phyloP scores from a whole-genome alignment of 2,113 vertebrate genomes.

The Peucedramus taeniatus region DNA sequence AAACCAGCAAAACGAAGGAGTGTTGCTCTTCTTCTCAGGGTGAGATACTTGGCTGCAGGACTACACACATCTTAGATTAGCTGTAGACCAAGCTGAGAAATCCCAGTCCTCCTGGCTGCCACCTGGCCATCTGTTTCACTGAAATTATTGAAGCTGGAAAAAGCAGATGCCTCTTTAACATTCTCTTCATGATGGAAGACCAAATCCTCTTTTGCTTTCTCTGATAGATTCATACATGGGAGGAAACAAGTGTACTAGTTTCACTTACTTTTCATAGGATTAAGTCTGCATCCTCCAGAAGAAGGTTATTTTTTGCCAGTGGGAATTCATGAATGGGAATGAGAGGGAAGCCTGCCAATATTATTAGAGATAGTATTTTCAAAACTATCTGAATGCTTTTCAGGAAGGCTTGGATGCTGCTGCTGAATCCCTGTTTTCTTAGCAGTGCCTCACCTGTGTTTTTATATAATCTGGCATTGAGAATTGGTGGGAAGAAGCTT shows the following conservation, averaged over 20 bases:
- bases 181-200: background rate
- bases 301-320: background rate
- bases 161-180: background rate
- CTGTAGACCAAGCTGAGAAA: background rate
- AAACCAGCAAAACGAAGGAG: accelerated
- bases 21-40: background rate
- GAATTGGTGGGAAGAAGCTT: background rate
- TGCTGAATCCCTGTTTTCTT: background rate
- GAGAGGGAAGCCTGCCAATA: background rate
- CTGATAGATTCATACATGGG: background rate
- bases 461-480: background rate
- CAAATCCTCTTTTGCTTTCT: background rate
- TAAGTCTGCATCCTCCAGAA: background rate
- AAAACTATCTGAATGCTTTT: background rate
- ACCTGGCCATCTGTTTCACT: background rate
- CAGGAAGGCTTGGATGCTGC: background rate
- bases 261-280: background rate
- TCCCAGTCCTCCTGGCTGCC: background rate
- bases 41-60: background rate
- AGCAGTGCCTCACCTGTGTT: background rate
- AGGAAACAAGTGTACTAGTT: background rate
- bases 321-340: background rate
- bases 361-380: background rate
- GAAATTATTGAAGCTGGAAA: background rate
- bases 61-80: background rate